phyloP scores from a whole-genome alignment of 2,113 vertebrate species.

The Glaucidium brasilianum region DNA sequence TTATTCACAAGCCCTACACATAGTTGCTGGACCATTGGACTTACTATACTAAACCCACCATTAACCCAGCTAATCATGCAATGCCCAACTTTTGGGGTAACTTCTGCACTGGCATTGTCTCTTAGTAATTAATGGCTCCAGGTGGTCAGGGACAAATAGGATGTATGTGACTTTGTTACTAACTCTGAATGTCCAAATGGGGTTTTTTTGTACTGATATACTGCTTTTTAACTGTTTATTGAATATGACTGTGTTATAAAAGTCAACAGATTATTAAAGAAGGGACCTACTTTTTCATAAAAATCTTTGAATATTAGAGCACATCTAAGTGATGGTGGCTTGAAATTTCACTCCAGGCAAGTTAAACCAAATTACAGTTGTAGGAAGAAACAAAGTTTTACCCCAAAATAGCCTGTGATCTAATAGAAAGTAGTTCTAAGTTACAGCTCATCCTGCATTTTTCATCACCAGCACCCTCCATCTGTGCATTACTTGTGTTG shows the following conservation, averaged over 20 bases:
- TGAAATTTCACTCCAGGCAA: neutral
- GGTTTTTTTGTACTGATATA: neutral
- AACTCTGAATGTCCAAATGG: neutral
- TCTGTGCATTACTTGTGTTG: constrained; percentile 39
- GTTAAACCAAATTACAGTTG: neutral
- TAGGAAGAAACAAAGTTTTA: neutral
- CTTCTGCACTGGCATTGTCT: neutral
- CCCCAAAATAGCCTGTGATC: constrained; percentile 24
- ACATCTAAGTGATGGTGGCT: neutral
- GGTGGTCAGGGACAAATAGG: neutral
- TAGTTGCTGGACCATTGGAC: neutral
- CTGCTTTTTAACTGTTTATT: neutral
- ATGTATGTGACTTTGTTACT: neutral
- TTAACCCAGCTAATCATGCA: neutral
- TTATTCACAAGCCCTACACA: neutral
- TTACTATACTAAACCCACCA: neutral
- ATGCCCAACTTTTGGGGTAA: neutral
- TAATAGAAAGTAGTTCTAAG: constrained; percentile 9
- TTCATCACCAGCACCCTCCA: constrained; percentile 6
- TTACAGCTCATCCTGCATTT: constrained; percentile 28
- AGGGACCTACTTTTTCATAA: neutral
- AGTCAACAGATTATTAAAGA: neutral
- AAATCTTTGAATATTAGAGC: neutral
- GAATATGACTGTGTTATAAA: neutral
- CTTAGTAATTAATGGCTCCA: neutral